These are phyloP conservation scores for Petrolisthes manimaculis DNA, from an alignment of 2,888 invertebrate genomes.

Conservation along the genomic window DNA sequence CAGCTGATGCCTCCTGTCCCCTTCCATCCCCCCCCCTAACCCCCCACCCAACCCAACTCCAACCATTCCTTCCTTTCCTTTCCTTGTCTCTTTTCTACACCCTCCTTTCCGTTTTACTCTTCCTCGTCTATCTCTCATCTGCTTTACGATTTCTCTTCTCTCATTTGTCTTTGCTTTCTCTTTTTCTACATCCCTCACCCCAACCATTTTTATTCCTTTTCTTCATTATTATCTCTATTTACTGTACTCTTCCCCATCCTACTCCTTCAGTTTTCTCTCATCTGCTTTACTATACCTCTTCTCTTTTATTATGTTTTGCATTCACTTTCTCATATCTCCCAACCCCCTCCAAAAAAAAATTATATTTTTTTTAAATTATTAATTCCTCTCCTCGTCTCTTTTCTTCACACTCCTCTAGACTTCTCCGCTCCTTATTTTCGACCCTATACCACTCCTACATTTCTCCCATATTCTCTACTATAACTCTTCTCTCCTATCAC, in stretches of 20 bases:
- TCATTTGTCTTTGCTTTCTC: neutral
- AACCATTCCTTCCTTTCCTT: neutral
- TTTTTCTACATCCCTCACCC: constrained; percentile 26
- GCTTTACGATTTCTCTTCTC: neutral
- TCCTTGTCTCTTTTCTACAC: neutral
- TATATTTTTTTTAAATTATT: too few relatives aligned
- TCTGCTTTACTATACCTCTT: neutral
- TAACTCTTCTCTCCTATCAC: neutral
- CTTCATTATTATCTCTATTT: neutral
- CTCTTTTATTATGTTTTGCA: too few relatives aligned
- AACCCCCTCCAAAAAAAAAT: neutral
- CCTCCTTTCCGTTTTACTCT: neutral
- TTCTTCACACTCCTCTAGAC: neutral
- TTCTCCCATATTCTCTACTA: neutral
- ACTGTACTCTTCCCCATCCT: neutral
- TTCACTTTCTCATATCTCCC: neutral
- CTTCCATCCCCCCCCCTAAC: neutral
- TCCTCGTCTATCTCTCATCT: neutral
- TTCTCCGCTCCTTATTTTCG: too few relatives aligned
- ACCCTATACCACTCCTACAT: neutral
- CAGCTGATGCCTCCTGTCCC: too few relatives aligned
- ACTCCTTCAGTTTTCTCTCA: neutral
- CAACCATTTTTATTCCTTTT: constrained; percentile 9
- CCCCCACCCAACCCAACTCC: neutral
- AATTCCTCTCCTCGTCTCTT: neutral